Percentiles rank a stretch among this genome's conserved stretches.
Evolutionary conservation across 2,113 vertebrate species (phyloP).

Genomic region (Nestor notabilis): DNA sequence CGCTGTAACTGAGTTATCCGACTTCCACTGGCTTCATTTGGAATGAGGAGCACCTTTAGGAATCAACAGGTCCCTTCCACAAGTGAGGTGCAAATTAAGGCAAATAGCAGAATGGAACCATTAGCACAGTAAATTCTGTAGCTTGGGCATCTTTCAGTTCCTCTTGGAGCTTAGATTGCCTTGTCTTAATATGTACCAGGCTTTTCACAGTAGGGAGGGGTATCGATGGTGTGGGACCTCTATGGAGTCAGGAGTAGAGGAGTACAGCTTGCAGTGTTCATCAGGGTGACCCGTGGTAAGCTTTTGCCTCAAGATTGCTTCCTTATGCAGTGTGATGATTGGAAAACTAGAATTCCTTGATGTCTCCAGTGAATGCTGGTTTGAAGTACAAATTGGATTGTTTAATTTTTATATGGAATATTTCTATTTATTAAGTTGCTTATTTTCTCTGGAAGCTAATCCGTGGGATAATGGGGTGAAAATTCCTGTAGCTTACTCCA

Average conservation of each 20-base stretch:
- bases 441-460: constrained; percentile 4
- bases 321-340: neutral
- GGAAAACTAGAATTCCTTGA: neutral
- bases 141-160: neutral
- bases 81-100: neutral
- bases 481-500: neutral
- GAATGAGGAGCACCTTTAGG: neutral
- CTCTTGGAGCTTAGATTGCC: neutral
- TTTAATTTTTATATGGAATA: neutral
- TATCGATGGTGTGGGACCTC: neutral
- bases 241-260: neutral
- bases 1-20: neutral
- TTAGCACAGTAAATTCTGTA: neutral
- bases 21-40: neutral
- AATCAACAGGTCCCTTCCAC: neutral
- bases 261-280: neutral
- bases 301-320: neutral
- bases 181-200: neutral
- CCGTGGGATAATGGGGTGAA: neutral
- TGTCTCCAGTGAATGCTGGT: neutral
- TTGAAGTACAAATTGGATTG: neutral
- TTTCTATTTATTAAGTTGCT: neutral
- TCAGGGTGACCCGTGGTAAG: neutral
- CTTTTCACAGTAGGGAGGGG: neutral
- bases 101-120: neutral